Evolutionary conservation across 2,888 invertebrate genomes (phyloP).

Genomic region (Campopleginae sp.): DNA sequence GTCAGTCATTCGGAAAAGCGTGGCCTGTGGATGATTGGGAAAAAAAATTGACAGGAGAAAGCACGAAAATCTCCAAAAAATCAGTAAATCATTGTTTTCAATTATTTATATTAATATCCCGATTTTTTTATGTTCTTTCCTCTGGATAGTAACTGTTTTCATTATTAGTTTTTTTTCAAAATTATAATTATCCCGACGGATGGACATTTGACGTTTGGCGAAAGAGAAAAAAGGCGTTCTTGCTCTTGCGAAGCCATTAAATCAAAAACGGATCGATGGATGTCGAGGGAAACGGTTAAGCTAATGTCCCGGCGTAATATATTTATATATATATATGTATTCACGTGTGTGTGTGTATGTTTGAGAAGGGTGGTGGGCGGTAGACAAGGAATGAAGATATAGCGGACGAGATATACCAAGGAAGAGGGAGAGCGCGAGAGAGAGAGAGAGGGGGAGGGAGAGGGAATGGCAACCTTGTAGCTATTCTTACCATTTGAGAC

Average conservation of each 20-base stretch:
- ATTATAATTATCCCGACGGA: conserved; percentile 8
- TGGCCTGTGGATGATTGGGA: neutral
- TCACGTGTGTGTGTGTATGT: neutral
- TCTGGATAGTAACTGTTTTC: neutral
- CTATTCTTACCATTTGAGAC: conserved; percentile 64
- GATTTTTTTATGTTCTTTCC: neutral
- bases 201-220: conserved; percentile 23
- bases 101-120: neutral
- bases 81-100: neutral
- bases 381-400: conserved; percentile 39
- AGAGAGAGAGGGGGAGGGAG: conserved; percentile 21
- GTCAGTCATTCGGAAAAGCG: neutral
- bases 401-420: conserved; percentile 14
- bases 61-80: neutral
- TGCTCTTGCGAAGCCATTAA: conserved; percentile 50
- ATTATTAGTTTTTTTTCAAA: neutral
- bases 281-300: conserved; percentile 29
- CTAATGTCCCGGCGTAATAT: conserved; percentile 39
- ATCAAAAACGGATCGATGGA: conserved; percentile 61
- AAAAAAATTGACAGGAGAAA: neutral
- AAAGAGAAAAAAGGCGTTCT: conserved; percentile 12
- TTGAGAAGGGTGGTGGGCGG: conserved; percentile 56
- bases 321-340: neutral
- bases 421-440: conserved; percentile 6
- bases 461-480: conserved; percentile 58